A percentile compares a stretch with the other conserved stretches of the same genome.
phyloP scores from a whole-genome alignment of 1,140 invertebrate genomes.

The Rhizoglyphus robini region DNA sequence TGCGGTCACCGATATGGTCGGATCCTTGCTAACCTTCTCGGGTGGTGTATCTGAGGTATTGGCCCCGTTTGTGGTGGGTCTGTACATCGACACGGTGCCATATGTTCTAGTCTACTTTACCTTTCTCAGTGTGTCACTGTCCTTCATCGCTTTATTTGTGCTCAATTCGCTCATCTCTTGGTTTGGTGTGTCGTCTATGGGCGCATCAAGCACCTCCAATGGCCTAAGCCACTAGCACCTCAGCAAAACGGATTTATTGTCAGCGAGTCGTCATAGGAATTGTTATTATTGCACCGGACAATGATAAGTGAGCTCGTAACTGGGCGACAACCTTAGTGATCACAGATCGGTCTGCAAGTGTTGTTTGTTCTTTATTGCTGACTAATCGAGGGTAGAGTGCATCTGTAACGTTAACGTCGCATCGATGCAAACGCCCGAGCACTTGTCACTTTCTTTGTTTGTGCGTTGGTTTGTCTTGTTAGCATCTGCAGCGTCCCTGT shows the following conservation, averaged over 20 bases:
- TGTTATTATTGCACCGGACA: neutral
- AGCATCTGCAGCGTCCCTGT: no score
- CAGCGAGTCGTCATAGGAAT: neutral
- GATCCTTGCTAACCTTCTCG: constrained; percentile 19
- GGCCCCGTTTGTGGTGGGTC: constrained; percentile 15
- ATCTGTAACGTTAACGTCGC: neutral
- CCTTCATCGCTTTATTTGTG: neutral
- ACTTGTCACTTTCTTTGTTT: constrained; percentile 1
- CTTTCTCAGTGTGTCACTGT: constrained; percentile 1
- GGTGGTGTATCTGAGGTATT: constrained; percentile 2
- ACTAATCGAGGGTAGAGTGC: neutral
- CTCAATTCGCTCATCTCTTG: no score
- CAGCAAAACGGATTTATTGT: no score
- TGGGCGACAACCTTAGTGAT: constrained; percentile 5
- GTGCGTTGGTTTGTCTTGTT: neutral
- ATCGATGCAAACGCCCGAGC: neutral
- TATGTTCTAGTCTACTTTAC: constrained; percentile 19
- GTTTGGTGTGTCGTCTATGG: no score
- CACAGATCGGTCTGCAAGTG: neutral
- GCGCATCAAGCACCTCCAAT: no score
- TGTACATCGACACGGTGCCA: constrained; percentile 10
- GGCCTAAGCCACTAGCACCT: no score
- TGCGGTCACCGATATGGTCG: constrained; percentile 16
- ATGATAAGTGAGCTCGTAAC: constrained; percentile 1
- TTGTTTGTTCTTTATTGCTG: neutral